Base-by-base conservation (phyloP, 2,888 invertebrate species). In the Macroteleia sp. region DNA sequence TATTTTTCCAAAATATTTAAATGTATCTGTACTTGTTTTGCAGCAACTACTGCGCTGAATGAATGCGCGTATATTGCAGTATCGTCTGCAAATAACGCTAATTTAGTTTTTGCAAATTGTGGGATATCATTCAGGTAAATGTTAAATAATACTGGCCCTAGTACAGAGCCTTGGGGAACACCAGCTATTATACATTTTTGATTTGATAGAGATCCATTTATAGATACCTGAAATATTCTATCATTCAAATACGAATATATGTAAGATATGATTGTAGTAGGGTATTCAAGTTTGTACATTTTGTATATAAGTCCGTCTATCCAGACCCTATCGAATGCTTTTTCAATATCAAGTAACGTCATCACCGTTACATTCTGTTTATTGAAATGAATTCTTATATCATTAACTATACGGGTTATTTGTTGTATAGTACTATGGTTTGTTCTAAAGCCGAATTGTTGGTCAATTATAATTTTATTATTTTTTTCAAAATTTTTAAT, bases 361-460 rank as follows among this genome's bases (percentile, higher is more conserved):
- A 87, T 81, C 0, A 81, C 77, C 8, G 86, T 87, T 2, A 66
- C 57, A n/a, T 82, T 77, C 2, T 81, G 75, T 61, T 76, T 77
- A 52, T 87, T 86, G 17, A 83, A 87, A 6, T 82, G 80, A 8
- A 78, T 41, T 0, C 59, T 67, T 5, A 84, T 81, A 30, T 84
- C 75, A 32, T 83, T 82, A 0, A 79, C 70, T 16, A 90, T 83
- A 71, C 87, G 54, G 0, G 66, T 62, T 3, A 88, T 57, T 78
- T 88, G 87, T 48, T 83, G 80, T 1, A 77, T 78, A 1, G 87
- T 86, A 32, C 75, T 83, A 46, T 87, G 87, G 22, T 41, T 41
- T 57, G 75, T 57, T 39, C 85, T 75, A 52, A 89, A 89, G 0
- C 88, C 88, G 66, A 86, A 87, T 64, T 86, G 85, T 10, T 78